These are phyloP conservation scores for Coregonus ussuriensis DNA, from an alignment of 2,797 vertebrate genomes.

Conservation along the genomic window DNA sequence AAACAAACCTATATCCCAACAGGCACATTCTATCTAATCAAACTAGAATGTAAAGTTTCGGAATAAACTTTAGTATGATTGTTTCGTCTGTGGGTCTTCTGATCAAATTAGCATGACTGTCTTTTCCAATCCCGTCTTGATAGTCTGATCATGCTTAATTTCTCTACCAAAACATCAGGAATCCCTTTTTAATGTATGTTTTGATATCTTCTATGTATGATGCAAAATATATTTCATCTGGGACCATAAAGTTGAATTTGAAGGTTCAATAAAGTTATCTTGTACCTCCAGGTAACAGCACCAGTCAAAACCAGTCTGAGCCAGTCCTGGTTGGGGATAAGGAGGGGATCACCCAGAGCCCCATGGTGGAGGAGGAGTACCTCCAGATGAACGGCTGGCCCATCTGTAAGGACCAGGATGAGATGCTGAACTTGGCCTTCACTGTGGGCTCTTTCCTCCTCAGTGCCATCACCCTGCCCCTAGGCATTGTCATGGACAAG, in stretches of 20 bases:
- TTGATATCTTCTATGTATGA: not conserved
- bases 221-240: not conserved
- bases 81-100: too few species aligned
- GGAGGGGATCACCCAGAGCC: not conserved
- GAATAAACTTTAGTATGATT: not conserved
- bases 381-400: constrained; percentile 78
- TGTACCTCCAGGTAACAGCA: constrained; percentile 60
- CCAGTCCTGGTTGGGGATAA: constrained; percentile 21
- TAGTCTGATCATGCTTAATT: not conserved
- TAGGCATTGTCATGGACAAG: constrained; percentile 97
- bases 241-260: not conserved
- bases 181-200: not conserved
- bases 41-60: not conserved
- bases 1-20: not conserved
- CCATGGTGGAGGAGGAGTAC: constrained; percentile 61
- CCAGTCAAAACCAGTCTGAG: constrained; percentile 56
- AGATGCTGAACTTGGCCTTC: constrained; percentile 97
- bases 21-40: not conserved
- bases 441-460: constrained; percentile 97
- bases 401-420: constrained; percentile 88
- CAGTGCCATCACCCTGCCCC: constrained; percentile 92
- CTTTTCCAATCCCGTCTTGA: not conserved
- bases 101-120: too few species aligned
- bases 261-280: not conserved
- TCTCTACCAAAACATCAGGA: not conserved